Evolutionary conservation across 1,140 invertebrate genomes (phyloP), one percentile per base, ranked within the genome.

Genomic region (Lasaia peninsularis): DNA sequence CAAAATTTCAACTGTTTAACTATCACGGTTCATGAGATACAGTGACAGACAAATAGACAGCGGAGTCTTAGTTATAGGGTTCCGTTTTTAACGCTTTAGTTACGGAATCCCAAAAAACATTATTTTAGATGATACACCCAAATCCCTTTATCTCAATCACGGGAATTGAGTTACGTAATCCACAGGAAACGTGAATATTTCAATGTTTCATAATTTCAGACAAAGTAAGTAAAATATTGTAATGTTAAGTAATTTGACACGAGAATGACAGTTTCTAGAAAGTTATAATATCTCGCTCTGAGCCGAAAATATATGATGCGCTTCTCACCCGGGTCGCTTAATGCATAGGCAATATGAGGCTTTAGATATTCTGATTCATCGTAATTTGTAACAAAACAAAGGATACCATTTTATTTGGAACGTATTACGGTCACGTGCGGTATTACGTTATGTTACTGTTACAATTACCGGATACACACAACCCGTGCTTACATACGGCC

Each of bases 71-170:
- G n/a, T n/a, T n/a, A n/a, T n/a, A n/a, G n/a, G n/a, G n/a, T n/a
- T n/a, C n/a, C n/a, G n/a, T n/a, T n/a, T n/a, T n/a, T n/a, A n/a
- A n/a, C n/a, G n/a, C n/a, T n/a, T n/a, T n/a, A n/a, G n/a, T n/a
- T n/a, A n/a, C n/a, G n/a, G n/a, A 28, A 6, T 28, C 8, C 24
- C 24, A 6, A 28, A 24, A 24, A 2, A 24, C 4, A 73, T 80
- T 82, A 73, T 71, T 80, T 78, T 84, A 76, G 75, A 81, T 71
- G 75, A 78, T 75, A 78, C 73, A 79, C 70, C 71, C 73, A 70
- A 78, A 54, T 63, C 72, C 71, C 82, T 69, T 67, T 60, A 58
- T 65, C 67, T 65, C 58, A 67, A 66, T 69, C 37, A 40, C 16
- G 37, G 10, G 16, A 16, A 40, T 40, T 40, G 16, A 40, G 37